Evolutionary conservation across 64 coral and sea anemone genomes (phyloP).

Genomic region (Stichodactyla mertensii): DNA sequence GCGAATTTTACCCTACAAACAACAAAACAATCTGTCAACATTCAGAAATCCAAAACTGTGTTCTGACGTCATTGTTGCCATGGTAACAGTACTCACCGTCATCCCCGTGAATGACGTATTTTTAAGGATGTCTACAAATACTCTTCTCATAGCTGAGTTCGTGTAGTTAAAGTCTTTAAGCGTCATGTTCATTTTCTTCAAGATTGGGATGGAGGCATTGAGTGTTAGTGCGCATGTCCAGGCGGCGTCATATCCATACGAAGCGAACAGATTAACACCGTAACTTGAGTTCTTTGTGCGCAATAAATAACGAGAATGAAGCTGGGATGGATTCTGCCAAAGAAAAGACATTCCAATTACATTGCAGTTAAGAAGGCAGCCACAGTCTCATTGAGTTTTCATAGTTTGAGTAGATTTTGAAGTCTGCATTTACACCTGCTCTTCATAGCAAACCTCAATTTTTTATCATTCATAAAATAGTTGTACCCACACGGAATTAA

Average conservation of each 20-base stretch:
- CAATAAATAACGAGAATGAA: slow-evolving; percentile 24
- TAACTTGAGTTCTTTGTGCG: slow-evolving; percentile 34
- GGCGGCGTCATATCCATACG: slow-evolving; percentile 67
- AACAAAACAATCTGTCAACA: neutral
- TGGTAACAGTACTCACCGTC: slow-evolving; percentile 37
- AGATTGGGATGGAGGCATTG: slow-evolving; percentile 37
- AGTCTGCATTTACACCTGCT: too few relatives aligned
- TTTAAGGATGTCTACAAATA: slow-evolving; percentile 55
- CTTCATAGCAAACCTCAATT: too few relatives aligned
- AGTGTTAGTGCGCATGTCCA: slow-evolving; percentile 67
- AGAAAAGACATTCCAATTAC: neutral
- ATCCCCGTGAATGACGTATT: slow-evolving; percentile 59
- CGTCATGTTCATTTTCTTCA: slow-evolving; percentile 1
- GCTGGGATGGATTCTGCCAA: slow-evolving; percentile 42
- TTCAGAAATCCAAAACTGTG: neutral
- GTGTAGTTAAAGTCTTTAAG: slow-evolving; percentile 62
- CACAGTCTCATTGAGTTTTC: too few relatives aligned
- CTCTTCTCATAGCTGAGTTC: slow-evolving; percentile 24
- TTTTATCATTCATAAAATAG: too few relatives aligned
- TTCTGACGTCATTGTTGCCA: neutral
- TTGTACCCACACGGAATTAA: too few relatives aligned
- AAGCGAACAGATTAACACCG: slow-evolving; percentile 41
- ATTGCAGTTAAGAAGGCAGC: neutral
- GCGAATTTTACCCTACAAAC: slow-evolving; percentile 48
- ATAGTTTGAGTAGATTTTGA: too few relatives aligned